These are phyloP conservation scores for Stegodyphus dumicola DNA, from an alignment of 1,140 invertebrate genomes.

Conservation along the genomic window DNA sequence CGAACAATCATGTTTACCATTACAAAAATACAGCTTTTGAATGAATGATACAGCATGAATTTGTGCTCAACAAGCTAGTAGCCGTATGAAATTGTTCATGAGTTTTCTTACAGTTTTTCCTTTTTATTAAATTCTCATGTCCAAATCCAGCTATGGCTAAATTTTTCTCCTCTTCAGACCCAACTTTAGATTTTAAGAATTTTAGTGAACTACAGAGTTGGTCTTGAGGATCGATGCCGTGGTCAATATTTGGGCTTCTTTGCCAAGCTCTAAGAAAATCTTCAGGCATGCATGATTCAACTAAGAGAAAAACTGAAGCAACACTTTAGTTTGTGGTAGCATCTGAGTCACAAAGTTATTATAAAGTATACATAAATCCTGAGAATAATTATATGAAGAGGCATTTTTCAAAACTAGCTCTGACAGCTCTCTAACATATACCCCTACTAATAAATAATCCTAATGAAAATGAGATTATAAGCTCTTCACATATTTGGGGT, in stretches of 20 bases:
- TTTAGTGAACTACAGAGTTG: conserved; percentile 1
- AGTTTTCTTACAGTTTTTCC: background rate
- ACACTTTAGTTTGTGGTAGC: conserved; percentile 64
- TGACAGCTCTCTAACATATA: conserved; percentile 63
- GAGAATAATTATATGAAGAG: background rate
- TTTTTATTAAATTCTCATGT: background rate
- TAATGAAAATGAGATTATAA: conserved; percentile 53
- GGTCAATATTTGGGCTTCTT: background rate
- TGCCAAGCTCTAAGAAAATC: conserved; percentile 65
- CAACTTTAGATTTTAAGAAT: conserved; percentile 20
- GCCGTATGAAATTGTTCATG: background rate
- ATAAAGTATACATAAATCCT: conserved; percentile 27
- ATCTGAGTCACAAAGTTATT: conserved; percentile 66
- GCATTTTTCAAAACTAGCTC: conserved; percentile 13
- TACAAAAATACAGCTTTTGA: conserved; percentile 18
- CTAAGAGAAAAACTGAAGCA: conserved; percentile 65
- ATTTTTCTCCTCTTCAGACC: background rate
- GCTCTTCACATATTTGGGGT: conserved; percentile 40
- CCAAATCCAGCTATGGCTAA: background rate
- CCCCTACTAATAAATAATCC: conserved; percentile 30
- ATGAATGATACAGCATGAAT: too few relatives aligned
- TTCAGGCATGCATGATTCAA: conserved; percentile 66
- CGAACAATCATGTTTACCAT: background rate
- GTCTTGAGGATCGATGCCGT: background rate
- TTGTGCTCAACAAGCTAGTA: conserved; percentile 4